Evolutionary conservation across 2,797 vertebrate species (phyloP).

Genomic region (Peromyscus nudipes): DNA sequence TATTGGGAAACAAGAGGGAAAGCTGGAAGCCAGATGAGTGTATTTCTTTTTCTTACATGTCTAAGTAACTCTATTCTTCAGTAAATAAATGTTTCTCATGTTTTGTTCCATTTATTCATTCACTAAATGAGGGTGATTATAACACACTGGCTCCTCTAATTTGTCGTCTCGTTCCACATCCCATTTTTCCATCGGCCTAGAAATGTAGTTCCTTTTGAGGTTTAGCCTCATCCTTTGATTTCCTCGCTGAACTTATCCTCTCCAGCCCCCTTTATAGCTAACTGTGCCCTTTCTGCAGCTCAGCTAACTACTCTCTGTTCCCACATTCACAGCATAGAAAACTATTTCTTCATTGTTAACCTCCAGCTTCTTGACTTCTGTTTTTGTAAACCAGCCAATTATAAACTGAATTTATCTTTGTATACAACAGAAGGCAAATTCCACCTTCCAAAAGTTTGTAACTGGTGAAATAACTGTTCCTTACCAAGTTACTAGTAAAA

Average conservation of each 20-base stretch:
- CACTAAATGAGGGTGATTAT: not conserved
- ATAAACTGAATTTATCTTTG: not conserved
- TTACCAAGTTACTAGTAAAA: not conserved
- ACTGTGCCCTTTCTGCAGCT: not conserved
- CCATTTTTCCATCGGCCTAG: not conserved
- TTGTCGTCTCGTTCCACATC: not conserved
- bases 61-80: not conserved
- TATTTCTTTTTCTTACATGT: not conserved
- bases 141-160: not conserved
- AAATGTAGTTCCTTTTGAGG: conserved; percentile 8
- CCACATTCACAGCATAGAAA: not conserved
- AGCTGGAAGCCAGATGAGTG: not conserved
- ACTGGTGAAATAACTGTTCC: not conserved
- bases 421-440: not conserved
- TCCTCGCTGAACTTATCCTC: not conserved
- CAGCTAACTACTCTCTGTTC: not conserved
- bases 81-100: not conserved
- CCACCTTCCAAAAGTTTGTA: not conserved
- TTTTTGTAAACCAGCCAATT: not conserved
- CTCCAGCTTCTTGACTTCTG: not conserved
- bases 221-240: not conserved
- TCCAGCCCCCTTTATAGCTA: conserved; percentile 14
- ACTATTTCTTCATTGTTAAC: not conserved
- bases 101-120: not conserved
- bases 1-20: not conserved